Conservation (phyloP, 1,140 invertebrate species). For the Nymphalis io region DNA sequence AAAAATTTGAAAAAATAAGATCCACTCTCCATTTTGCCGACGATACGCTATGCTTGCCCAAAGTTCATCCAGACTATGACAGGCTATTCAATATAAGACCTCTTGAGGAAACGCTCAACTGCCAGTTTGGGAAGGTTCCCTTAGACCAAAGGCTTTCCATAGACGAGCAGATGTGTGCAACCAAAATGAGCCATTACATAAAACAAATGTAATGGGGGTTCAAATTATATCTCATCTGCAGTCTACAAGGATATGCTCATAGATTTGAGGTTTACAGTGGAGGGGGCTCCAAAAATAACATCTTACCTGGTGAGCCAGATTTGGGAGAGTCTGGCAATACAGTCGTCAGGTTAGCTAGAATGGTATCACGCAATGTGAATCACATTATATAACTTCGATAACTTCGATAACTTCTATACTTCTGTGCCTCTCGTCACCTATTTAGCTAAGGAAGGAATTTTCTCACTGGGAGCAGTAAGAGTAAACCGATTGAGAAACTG, state of each 20-base stretch:
- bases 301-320: slow-evolving; percentile 50
- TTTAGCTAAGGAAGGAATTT: slow-evolving; percentile 53
- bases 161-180: slow-evolving; percentile 54
- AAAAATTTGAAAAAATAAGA: slow-evolving; percentile 59
- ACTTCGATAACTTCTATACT: slow-evolving; percentile 65
- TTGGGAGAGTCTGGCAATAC: slow-evolving; percentile 58
- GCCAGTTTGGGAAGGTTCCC: slow-evolving; percentile 48
- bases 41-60: slow-evolving; percentile 36
- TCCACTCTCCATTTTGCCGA: slow-evolving; percentile 42
- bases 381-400: slow-evolving; percentile 44
- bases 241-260: slow-evolving; percentile 58
- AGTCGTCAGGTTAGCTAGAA: slow-evolving; percentile 52
- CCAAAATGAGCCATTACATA: slow-evolving; percentile 57
- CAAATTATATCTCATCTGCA: slow-evolving; percentile 64
- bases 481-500: slow-evolving; percentile 55
- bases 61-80: slow-evolving; percentile 40
- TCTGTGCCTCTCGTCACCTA: slow-evolving; percentile 50
- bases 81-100: slow-evolving; percentile 40
- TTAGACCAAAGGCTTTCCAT: slow-evolving; percentile 47
- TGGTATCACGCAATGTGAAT: slow-evolving; percentile 43
- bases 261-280: slow-evolving; percentile 67
- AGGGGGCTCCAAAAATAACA: slow-evolving; percentile 42
- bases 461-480: slow-evolving; percentile 59
- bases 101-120: slow-evolving; percentile 46
- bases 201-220: slow-evolving; percentile 74